A percentile compares a stretch with the other conserved stretches of the same genome.
Evolutionary conservation across 1,140 invertebrate species (phyloP).

Genomic region (Euwallacea similis): DNA sequence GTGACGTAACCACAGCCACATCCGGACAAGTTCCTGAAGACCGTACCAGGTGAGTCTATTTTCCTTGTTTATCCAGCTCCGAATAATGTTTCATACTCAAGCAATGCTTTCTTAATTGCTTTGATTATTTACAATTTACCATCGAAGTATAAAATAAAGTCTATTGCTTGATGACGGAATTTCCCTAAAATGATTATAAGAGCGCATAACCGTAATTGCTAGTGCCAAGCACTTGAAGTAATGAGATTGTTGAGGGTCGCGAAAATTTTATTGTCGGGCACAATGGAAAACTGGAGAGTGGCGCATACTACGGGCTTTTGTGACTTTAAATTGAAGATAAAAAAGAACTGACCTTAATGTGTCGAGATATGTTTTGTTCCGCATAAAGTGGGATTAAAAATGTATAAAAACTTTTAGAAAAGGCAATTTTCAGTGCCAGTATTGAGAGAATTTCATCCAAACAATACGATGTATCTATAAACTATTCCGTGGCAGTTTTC

Average conservation of each 20-base stretch:
- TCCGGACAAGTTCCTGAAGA: conserved; percentile 38
- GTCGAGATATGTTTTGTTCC: too few relatives aligned
- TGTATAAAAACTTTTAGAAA: too few relatives aligned
- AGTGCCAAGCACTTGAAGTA: not conserved
- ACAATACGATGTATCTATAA: conserved; percentile 2
- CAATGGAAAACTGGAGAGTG: not conserved
- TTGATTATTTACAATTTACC: not conserved
- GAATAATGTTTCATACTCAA: not conserved
- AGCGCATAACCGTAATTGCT: too few relatives aligned
- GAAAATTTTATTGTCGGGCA: not conserved
- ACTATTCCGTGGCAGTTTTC: conserved; percentile 12
- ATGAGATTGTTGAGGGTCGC: not conserved
- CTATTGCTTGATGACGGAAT: too few relatives aligned
- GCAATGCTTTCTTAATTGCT: conserved; percentile 19
- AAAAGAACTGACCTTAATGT: not conserved
- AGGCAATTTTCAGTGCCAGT: too few relatives aligned
- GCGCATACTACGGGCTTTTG: not conserved
- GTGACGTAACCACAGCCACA: conserved; percentile 36
- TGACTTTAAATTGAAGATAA: conserved; percentile 3
- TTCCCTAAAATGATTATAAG: not conserved
- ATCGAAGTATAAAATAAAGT: too few relatives aligned
- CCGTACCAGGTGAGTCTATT: conserved; percentile 29
- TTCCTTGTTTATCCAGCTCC: conserved; percentile 1
- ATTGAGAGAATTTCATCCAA: not conserved
- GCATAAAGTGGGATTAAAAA: too few relatives aligned